Evolutionary conservation across 2,797 vertebrate species (phyloP), one percentile per base, ranked within the genome.

Genomic region (Eleutherodactylus coqui): DNA sequence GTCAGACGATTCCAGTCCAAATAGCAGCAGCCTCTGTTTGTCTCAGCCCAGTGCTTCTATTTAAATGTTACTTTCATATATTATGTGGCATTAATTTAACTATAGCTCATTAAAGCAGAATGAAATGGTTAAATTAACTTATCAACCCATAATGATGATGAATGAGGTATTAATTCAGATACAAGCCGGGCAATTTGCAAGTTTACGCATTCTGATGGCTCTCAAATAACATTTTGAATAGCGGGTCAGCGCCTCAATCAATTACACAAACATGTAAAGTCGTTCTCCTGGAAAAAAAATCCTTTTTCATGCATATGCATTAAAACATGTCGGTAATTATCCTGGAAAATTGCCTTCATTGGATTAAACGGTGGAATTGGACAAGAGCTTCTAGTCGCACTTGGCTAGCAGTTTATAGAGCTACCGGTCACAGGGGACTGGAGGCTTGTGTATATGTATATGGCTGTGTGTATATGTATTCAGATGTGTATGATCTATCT

Each of bases 111-210:
- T 99, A 99, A 97, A 97, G 96, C 97, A 96, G 97, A 99, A 98
- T 98, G 97, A 99, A 99, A 99, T 97, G 97, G 97, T 99, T 99
- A 99, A 98, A 99, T 99, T 99, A 98, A 98, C 97, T 98, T 98
- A 99, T 99, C 98, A 99, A 96, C 96, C 95, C 96, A 97, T 99
- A 99, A 99, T 98, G 97, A 99, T 99, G 98, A 99, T 99, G 98
- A 99, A 99, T 98, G 97, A 95, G 96, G 96, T 97, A 98, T 99
- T 99, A 98, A 98, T 98, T 98, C 97, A 97, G 95, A 97, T 98
- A 98, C 98, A 99, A 99, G 98, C 97, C 97, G 96, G 97, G 96
- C 96, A 98, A 99, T 99, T 99, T 99, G 97, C 97, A 98, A 97
- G 97, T 98, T 97, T 96, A 97, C 95, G 95, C 95, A 95, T 99